These are phyloP conservation scores for Crocallis elinguaria DNA, from an alignment of 2,888 invertebrate species.

Conservation along the genomic window DNA sequence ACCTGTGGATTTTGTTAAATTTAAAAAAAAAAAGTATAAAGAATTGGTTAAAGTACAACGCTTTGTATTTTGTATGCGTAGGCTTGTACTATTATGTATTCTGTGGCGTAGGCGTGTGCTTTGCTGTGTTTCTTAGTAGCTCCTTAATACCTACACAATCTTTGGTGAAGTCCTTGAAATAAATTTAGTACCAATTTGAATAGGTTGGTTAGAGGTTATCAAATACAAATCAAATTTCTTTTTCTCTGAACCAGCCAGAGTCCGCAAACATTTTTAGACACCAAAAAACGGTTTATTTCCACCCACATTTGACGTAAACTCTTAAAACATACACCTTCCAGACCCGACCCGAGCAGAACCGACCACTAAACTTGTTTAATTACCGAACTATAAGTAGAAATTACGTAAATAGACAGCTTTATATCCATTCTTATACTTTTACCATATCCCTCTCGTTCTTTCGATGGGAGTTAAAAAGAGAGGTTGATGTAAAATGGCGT, in stretches of 20 bases:
- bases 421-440: conserved; percentile 50
- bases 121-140: conserved; percentile 1
- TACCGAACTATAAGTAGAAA: conserved; percentile 50
- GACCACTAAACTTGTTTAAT: conserved; percentile 50
- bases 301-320: conserved; percentile 28
- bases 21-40: too few species aligned
- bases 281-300: conserved; percentile 27
- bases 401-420: conserved; percentile 53
- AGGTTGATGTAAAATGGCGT: conserved; percentile 41
- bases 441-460: conserved; percentile 50
- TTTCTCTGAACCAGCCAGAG: conserved; percentile 15
- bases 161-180: too few species aligned
- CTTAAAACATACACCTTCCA: conserved; percentile 34
- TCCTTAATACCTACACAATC: too few species aligned
- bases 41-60: conserved; percentile 1
- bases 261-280: conserved; percentile 12
- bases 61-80: conserved; percentile 23
- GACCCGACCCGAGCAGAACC: conserved; percentile 23
- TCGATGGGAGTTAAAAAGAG: conserved; percentile 41
- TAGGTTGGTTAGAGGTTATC: too few species aligned
- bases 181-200: too few species aligned
- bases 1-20: too few species aligned
- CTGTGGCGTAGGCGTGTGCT: too few species aligned
- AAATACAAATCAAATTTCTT: too few species aligned
- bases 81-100: too few species aligned